Evolutionary conservation across 2,888 invertebrate species (phyloP).

Genomic region (Artemia sp.): DNA sequence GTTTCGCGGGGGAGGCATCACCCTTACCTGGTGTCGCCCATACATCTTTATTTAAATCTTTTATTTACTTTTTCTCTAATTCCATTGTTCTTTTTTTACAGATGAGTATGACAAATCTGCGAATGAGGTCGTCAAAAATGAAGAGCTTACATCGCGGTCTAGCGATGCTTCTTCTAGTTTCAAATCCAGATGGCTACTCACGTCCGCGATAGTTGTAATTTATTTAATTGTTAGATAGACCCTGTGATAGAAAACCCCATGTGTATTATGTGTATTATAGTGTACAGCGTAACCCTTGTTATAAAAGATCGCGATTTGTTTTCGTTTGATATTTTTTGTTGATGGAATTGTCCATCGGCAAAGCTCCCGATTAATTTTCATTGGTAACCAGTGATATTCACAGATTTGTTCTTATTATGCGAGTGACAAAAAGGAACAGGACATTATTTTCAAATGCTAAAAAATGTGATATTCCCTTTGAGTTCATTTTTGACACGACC

Average conservation of each 20-base stretch:
- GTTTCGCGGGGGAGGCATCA: too few species aligned
- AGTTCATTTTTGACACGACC: too few species aligned
- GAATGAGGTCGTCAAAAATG: conserved; percentile 82
- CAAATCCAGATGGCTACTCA: background rate
- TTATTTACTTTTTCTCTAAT: too few species aligned
- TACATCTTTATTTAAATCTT: too few species aligned
- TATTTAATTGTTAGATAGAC: background rate
- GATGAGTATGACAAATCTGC: conserved; percentile 73
- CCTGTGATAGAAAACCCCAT: conserved; percentile 3
- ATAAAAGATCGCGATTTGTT: background rate
- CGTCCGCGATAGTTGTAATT: background rate
- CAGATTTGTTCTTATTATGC: background rate
- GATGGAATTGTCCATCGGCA: background rate
- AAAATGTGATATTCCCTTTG: too few species aligned
- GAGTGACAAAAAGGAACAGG: too few species aligned
- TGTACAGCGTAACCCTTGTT: conserved; percentile 15
- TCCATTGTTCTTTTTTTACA: conserved; percentile 33
- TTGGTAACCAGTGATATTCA: conserved; percentile 12
- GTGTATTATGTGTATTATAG: conserved; percentile 15
- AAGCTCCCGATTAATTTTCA: background rate
- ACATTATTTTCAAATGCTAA: too few species aligned
- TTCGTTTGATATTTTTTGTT: background rate
- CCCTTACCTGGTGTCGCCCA: too few species aligned
- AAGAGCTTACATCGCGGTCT: conserved; percentile 51
- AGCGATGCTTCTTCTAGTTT: conserved; percentile 11